Conservation (phyloP, 1,140 invertebrate species). For the Scaptomyza montana region DNA sequence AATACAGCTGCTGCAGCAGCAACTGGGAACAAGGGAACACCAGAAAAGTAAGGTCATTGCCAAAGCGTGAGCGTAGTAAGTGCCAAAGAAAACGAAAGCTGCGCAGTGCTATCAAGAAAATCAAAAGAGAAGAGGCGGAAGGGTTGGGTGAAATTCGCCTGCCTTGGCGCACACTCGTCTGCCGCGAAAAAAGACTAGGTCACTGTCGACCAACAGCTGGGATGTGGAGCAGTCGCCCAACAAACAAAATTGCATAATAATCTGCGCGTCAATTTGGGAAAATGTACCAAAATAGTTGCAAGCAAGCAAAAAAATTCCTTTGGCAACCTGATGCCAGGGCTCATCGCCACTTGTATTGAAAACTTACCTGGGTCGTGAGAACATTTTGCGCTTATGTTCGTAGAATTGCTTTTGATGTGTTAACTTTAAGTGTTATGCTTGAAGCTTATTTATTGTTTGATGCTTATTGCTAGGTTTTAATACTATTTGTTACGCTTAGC, state of each 20-base stretch:
- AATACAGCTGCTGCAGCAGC: slow-evolving; percentile 28
- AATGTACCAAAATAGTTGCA: slow-evolving; percentile 41
- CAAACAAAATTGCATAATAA: slow-evolving; percentile 39
- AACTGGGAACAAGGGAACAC: slow-evolving; percentile 19
- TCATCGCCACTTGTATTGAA: slow-evolving; percentile 6
- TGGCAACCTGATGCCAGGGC: slow-evolving; percentile 17
- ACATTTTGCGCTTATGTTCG: slow-evolving; percentile 59
- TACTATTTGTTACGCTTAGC: slow-evolving; percentile 47
- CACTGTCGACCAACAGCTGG: slow-evolving; percentile 40
- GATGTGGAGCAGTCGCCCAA: neutral
- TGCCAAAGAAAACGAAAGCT: slow-evolving; percentile 68
- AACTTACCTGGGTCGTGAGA: slow-evolving; percentile 75
- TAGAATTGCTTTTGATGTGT: slow-evolving; percentile 50
- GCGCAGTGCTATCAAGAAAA: slow-evolving; percentile 16
- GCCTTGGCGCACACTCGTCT: slow-evolving; percentile 63
- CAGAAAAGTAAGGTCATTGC: slow-evolving; percentile 62
- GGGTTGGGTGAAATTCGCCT: slow-evolving; percentile 4
- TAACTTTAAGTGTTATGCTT: slow-evolving; percentile 23
- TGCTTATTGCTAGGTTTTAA: slow-evolving; percentile 49
- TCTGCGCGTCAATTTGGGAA: neutral
- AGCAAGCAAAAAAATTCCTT: slow-evolving; percentile 29
- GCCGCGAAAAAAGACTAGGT: slow-evolving; percentile 37
- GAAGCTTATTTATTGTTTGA: slow-evolving; percentile 31
- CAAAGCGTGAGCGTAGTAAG: slow-evolving; percentile 60
- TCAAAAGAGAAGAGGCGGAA: neutral